phyloP scores from a whole-genome alignment of 2,113 vertebrate species.

The Alces alces region DNA sequence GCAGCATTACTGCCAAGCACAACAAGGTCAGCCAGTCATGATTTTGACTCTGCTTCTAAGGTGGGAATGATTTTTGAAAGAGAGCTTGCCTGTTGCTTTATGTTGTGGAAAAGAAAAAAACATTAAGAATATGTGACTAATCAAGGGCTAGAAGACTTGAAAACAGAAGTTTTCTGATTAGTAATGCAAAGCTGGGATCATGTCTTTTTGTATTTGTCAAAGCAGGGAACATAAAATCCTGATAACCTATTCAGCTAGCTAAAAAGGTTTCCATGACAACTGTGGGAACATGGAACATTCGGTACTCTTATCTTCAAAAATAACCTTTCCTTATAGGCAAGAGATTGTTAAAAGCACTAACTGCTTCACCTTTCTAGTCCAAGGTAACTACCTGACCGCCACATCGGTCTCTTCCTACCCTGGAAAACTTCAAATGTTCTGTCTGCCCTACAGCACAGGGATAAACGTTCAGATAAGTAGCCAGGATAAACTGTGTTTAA shows the following conservation, averaged over 20 bases:
- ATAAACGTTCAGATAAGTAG: neutral
- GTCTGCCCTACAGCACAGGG: neutral
- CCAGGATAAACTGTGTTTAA: constrained; percentile 2
- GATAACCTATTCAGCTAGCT: constrained; percentile 69
- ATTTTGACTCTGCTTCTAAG: constrained; percentile 52
- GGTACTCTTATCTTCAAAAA: constrained; percentile 73
- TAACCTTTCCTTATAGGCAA: constrained; percentile 55
- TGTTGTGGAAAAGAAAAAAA: neutral
- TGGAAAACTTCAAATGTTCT: constrained; percentile 11
- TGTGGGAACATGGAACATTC: constrained; percentile 56
- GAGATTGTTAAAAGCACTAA: constrained; percentile 62
- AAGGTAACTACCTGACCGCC: constrained; percentile 29
- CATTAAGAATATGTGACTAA: constrained; percentile 62
- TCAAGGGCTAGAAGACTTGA: constrained; percentile 53
- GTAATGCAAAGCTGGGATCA: constrained; percentile 68
- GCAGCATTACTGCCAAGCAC: constrained; percentile 45
- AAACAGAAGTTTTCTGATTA: constrained; percentile 64
- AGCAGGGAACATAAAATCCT: constrained; percentile 68
- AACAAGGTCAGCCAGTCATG: constrained; percentile 58
- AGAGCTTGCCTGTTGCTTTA: constrained; percentile 65
- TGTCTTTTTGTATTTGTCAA: constrained; percentile 65
- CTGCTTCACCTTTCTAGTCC: constrained; percentile 29
- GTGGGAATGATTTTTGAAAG: constrained; percentile 55
- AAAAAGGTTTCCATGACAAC: constrained; percentile 71
- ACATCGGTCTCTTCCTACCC: neutral